These are phyloP conservation scores for Neogobius melanostomus DNA, from an alignment of 2,113 vertebrate genomes.

Conservation along the genomic window DNA sequence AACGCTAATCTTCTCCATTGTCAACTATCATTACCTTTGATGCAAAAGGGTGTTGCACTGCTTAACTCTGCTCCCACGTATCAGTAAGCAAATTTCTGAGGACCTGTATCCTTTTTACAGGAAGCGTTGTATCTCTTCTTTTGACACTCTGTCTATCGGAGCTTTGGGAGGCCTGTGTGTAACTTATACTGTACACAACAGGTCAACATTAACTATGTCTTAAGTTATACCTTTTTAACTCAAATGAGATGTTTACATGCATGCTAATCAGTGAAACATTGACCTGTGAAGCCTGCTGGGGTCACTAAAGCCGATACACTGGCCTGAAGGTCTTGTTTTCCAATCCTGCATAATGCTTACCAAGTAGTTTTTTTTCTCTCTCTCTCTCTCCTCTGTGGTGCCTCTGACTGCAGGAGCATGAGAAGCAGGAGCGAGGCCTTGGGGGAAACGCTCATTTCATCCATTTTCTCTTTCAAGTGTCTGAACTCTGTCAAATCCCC, in stretches of 20 bases:
- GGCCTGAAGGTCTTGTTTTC: slow-evolving; percentile 53
- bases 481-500: slow-evolving; percentile 46
- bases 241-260: slow-evolving; percentile 12
- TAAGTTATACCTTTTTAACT: background rate
- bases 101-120: slow-evolving; percentile 47
- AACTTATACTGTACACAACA: background rate
- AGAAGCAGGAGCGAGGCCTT: slow-evolving; percentile 40
- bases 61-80: background rate
- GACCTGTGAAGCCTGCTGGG: slow-evolving; percentile 23
- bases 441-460: slow-evolving; percentile 55
- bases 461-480: slow-evolving; percentile 64
- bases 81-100: slow-evolving; percentile 46
- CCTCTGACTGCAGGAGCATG: slow-evolving; percentile 46
- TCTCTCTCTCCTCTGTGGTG: slow-evolving; percentile 16
- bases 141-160: background rate
- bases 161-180: background rate
- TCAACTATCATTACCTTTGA: too few species aligned
- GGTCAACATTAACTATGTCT: background rate
- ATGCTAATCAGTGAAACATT: slow-evolving; percentile 5
- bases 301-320: slow-evolving; percentile 46
- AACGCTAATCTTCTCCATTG: too few species aligned
- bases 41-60: background rate
- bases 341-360: slow-evolving; percentile 43
- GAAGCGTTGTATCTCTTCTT: slow-evolving; percentile 33
- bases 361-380: slow-evolving; percentile 29